phyloP scores from a whole-genome alignment of 2,888 invertebrate species.

The Drosophila algonquin region DNA sequence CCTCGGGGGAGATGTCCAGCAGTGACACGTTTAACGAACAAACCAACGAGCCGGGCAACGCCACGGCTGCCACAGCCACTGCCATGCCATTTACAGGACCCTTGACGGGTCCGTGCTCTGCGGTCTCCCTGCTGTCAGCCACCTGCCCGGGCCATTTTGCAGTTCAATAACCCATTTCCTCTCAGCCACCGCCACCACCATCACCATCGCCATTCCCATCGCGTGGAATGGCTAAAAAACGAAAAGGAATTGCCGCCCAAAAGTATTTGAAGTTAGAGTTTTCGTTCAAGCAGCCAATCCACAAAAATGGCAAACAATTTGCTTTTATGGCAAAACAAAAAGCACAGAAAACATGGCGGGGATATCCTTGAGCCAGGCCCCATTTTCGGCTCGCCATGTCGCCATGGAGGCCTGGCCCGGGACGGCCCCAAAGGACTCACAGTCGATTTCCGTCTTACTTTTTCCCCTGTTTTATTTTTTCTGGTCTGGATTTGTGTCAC shows the following conservation, averaged over 20 bases:
- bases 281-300: constrained; percentile 50
- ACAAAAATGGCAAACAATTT: constrained; percentile 70
- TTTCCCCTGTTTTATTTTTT: constrained; percentile 38
- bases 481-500: constrained; percentile 41
- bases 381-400: constrained; percentile 2
- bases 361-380: constrained; percentile 48
- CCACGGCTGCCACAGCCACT: constrained; percentile 1
- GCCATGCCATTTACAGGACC: constrained; percentile 46
- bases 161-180: constrained; percentile 62
- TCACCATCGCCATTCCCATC: background rate
- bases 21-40: constrained; percentile 37
- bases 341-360: constrained; percentile 45
- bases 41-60: constrained; percentile 17
- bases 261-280: constrained; percentile 37
- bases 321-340: constrained; percentile 68
- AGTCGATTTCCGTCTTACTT: constrained; percentile 41
- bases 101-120: constrained; percentile 16
- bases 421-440: background rate
- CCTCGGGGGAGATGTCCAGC: constrained; percentile 21
- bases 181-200: constrained; percentile 1
- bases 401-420: background rate
- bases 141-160: constrained; percentile 52
- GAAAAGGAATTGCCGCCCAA: constrained; percentile 17
- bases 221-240: background rate
- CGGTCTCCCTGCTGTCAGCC: constrained; percentile 26